phyloP scores from a whole-genome alignment of 35 echinoderm and acorn worm species.

The Amphiura filiformis region DNA sequence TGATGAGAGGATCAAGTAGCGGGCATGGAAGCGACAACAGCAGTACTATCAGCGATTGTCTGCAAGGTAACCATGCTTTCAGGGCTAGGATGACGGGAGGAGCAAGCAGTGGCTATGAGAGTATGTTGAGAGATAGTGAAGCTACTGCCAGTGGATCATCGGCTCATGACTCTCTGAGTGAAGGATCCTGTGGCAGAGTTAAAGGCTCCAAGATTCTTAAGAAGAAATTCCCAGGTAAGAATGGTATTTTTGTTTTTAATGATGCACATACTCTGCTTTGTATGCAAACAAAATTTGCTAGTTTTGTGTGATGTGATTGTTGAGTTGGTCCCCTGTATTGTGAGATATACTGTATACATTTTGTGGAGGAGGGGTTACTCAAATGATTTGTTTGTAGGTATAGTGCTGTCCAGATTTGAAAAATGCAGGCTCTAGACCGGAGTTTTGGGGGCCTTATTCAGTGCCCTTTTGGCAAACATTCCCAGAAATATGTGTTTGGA shows the following conservation, averaged over 20 bases:
- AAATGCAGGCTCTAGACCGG: too few species aligned
- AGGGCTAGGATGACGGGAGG: conserved; percentile 55
- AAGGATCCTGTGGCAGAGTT: conserved; percentile 80
- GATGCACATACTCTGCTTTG: too few species aligned
- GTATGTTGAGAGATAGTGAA: conserved; percentile 93
- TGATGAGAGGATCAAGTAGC: conserved; percentile 73
- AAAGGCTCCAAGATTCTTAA: conserved; percentile 74
- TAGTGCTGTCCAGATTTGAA: too few species aligned
- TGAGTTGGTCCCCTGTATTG: neutral
- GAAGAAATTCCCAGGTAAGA: conserved; percentile 88
- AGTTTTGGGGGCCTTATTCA: too few species aligned
- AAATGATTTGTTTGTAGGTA: too few species aligned
- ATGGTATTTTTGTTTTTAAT: too few species aligned
- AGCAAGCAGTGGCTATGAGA: conserved; percentile 98
- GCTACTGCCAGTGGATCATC: conserved; percentile 78
- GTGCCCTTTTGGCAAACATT: too few species aligned
- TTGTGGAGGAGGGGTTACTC: too few species aligned
- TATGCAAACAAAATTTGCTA: too few species aligned
- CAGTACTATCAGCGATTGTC: conserved; percentile 87
- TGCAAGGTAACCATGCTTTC: conserved; percentile 36
- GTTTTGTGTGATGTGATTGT: too few species aligned
- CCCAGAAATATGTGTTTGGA: too few species aligned
- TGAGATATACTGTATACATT: too few species aligned
- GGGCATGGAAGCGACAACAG: conserved; percentile 99
- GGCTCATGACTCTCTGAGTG: conserved; percentile 89